These are phyloP conservation scores for Limonius californicus DNA, from an alignment of 1,140 invertebrate species.

Conservation along the genomic window DNA sequence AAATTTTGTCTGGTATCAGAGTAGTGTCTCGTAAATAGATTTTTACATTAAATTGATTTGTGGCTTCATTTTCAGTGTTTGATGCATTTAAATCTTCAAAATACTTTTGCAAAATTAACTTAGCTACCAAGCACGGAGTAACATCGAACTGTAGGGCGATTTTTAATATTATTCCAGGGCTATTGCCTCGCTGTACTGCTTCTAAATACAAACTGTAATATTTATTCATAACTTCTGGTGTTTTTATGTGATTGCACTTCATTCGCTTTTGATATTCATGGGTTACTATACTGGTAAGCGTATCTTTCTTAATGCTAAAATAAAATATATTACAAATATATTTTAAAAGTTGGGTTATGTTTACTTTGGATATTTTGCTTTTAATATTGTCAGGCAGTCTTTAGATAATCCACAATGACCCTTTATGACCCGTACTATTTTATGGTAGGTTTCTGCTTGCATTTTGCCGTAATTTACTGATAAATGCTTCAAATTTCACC, in stretches of 20 bases:
- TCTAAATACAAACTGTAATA: conserved; percentile 40
- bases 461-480: no score
- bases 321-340: conserved; percentile 19
- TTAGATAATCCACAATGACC: conserved; percentile 41
- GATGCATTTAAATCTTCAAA: conserved; percentile 27
- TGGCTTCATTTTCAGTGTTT: not conserved
- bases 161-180: conserved; percentile 54
- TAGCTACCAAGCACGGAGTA: conserved; percentile 61
- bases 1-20: conserved; percentile 63
- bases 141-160: conserved; percentile 55
- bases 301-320: conserved; percentile 48
- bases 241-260: conserved; percentile 46
- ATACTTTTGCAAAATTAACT: conserved; percentile 62
- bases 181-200: conserved; percentile 37
- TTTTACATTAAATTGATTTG: conserved; percentile 1
- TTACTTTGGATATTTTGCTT: conserved; percentile 43
- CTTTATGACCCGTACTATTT: conserved; percentile 38
- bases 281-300: conserved; percentile 54
- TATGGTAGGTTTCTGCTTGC: conserved; percentile 24
- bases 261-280: conserved; percentile 47
- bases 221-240: conserved; percentile 32
- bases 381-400: conserved; percentile 46
- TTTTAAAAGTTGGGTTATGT: conserved; percentile 11
- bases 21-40: conserved; percentile 65
- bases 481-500: no score